Percentiles rank a stretch among this genome's conserved stretches.
These are phyloP conservation scores for Nysson spinosus DNA, from an alignment of 2,888 invertebrate genomes.

Conservation along the genomic window DNA sequence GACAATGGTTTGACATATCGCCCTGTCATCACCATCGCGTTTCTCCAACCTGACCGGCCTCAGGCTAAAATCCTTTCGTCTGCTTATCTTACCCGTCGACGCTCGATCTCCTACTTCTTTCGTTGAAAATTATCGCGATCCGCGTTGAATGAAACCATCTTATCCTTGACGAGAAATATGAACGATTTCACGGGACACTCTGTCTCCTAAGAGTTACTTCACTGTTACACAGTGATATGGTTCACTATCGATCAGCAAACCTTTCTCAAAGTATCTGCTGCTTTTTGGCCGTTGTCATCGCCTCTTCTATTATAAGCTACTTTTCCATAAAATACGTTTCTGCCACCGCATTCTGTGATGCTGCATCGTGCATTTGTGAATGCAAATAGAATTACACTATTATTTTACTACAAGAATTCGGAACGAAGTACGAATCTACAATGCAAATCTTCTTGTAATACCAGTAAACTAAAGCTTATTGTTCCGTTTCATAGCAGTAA, in stretches of 20 bases:
- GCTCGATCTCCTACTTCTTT: constrained; percentile 49
- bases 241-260: constrained; percentile 48
- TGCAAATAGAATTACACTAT: too few species aligned
- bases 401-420: too few species aligned
- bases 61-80: constrained; percentile 50
- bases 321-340: too few species aligned
- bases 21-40: constrained; percentile 69
- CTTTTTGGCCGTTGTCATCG: constrained; percentile 1
- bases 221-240: constrained; percentile 31
- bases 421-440: too few species aligned
- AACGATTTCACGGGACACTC: constrained; percentile 41
- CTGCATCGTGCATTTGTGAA: too few species aligned
- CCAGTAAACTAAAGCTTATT: too few species aligned
- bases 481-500: too few species aligned
- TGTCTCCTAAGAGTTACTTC: constrained; percentile 31
- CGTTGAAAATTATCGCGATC: constrained; percentile 50
- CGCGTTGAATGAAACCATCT: constrained; percentile 54
- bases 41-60: constrained; percentile 53
- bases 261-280: constrained; percentile 24
- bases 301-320: constrained; percentile 5
- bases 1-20: constrained; percentile 73
- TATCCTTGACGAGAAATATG: constrained; percentile 52
- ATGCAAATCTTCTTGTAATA: too few species aligned
- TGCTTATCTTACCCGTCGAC: constrained; percentile 58
- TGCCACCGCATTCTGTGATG: too few species aligned